Conservation (phyloP, 2,113 vertebrate species). For the Leucopsar rothschildi region DNA sequence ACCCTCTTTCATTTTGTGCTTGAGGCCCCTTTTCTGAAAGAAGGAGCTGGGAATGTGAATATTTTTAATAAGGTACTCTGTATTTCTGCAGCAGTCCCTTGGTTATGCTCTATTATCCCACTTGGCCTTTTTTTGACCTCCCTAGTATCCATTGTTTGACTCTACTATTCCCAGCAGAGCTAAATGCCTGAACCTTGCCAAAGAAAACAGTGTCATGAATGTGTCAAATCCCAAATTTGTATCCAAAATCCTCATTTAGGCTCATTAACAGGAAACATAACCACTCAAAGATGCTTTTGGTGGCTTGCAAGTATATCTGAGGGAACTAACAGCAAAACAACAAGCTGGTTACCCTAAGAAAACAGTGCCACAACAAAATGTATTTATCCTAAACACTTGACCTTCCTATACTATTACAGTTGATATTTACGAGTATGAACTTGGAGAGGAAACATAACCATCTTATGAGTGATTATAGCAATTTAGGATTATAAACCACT, state of each 20-base stretch:
- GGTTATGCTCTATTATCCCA: background rate
- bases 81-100: background rate
- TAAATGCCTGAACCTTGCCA: conserved; percentile 24
- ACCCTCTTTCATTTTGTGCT: background rate
- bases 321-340: background rate
- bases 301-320: background rate
- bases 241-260: background rate
- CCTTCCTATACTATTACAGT: background rate
- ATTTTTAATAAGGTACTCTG: background rate
- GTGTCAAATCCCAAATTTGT: background rate
- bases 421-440: background rate
- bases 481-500: background rate
- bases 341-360: background rate
- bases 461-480: background rate
- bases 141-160: conserved; percentile 21
- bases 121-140: conserved; percentile 41
- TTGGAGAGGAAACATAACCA: background rate
- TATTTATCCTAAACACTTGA: background rate
- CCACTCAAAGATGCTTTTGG: background rate
- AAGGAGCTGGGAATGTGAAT: background rate
- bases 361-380: background rate
- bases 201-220: background rate
- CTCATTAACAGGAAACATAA: conserved; percentile 6
- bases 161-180: background rate
- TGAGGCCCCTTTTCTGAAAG: background rate